Evolutionary conservation across 2,797 vertebrate species (phyloP).

Genomic region (Acomys russatus): DNA sequence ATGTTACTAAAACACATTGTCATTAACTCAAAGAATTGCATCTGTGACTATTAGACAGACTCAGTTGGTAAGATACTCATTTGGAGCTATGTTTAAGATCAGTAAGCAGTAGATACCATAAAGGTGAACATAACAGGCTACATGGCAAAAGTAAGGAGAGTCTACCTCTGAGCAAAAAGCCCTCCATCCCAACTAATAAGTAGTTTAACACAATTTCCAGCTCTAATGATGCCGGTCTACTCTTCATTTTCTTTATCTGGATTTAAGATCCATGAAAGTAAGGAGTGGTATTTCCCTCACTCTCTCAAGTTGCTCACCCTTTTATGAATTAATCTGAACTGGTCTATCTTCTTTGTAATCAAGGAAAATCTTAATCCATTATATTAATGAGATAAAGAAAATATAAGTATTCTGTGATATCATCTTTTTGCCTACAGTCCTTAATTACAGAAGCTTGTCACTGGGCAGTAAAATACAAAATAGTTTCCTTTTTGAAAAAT

Average conservation of each 20-base stretch:
- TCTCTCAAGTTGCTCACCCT: neutral
- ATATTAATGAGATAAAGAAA: conserved; percentile 50
- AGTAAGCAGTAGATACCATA: conserved; percentile 31
- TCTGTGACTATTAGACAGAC: neutral
- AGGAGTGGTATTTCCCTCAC: neutral
- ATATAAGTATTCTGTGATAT: conserved; percentile 37
- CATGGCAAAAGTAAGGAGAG: neutral
- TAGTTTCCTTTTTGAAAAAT: conserved; percentile 27
- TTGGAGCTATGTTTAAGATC: conserved; percentile 29
- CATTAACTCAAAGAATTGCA: conserved; percentile 18
- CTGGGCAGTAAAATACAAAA: conserved; percentile 14
- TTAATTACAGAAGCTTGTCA: conserved; percentile 18
- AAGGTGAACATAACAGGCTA: neutral
- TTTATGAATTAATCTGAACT: conserved; percentile 9
- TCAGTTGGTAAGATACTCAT: neutral
- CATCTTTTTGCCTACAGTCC: neutral
- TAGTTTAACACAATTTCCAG: conserved; percentile 8
- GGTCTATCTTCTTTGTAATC: neutral
- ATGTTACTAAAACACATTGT: neutral
- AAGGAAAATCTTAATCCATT: conserved; percentile 15
- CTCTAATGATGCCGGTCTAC: neutral
- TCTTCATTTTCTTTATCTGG: conserved; percentile 41
- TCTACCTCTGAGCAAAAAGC: neutral
- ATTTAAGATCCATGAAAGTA: conserved; percentile 31
- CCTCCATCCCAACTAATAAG: neutral